Conservation (phyloP, 35 echinoderm and acorn worm species). For the Hemicentrotus pulcherrimus region DNA sequence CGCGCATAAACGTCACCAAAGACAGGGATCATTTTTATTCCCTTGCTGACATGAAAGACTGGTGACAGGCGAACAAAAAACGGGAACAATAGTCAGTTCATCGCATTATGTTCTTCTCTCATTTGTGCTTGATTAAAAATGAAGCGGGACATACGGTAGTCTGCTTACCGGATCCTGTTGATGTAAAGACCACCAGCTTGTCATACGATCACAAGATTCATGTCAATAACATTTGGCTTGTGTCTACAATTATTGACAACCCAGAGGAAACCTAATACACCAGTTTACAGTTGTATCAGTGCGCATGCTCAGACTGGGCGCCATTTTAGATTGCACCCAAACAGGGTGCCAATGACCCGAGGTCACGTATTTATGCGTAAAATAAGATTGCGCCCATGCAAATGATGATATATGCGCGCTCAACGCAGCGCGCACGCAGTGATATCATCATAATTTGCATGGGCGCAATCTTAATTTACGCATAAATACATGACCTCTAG, state of each 20-base stretch:
- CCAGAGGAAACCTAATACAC: background rate
- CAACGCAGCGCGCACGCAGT: too few species aligned
- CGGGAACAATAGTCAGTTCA: background rate
- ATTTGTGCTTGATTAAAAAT: too few species aligned
- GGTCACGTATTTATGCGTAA: too few species aligned
- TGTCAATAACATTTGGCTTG: background rate
- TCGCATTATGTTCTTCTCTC: background rate
- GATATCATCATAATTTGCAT: too few species aligned
- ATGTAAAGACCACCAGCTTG: background rate
- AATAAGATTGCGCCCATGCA: too few species aligned
- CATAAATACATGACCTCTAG: too few species aligned
- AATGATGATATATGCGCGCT: too few species aligned
- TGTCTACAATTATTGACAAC: background rate
- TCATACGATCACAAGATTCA: background rate
- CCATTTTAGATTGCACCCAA: too few species aligned
- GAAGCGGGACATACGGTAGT: background rate
- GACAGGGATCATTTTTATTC: background rate
- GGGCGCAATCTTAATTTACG: too few species aligned
- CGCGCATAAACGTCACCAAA: background rate
- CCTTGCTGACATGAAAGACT: background rate
- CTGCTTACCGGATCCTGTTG: background rate
- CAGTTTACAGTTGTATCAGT: too few species aligned
- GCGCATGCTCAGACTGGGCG: too few species aligned
- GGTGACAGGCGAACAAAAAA: background rate
- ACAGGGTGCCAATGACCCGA: too few species aligned